phyloP scores from a whole-genome alignment of 1,140 invertebrate species.

The Meloidogyne exigua region DNA sequence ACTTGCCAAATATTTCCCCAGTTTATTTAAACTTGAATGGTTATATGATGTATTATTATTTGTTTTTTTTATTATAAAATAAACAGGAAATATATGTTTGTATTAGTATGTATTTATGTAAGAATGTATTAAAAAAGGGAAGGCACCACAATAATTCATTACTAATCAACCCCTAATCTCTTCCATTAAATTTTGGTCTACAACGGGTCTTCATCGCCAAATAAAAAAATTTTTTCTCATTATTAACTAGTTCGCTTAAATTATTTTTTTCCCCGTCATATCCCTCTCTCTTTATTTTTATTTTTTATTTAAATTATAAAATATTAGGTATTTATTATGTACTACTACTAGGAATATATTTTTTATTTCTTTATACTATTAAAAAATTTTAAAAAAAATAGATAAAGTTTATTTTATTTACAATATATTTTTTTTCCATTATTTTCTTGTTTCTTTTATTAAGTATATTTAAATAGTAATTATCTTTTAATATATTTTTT shows the following conservation, averaged over 20 bases:
- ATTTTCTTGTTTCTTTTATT: background rate
- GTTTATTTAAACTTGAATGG: background rate
- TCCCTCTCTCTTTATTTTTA: background rate
- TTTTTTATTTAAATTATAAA: background rate
- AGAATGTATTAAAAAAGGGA: too few relatives aligned
- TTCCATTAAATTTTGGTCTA: background rate
- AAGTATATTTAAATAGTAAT: background rate
- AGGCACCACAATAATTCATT: background rate
- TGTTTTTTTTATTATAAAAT: too few relatives aligned
- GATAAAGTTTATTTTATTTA: too few relatives aligned
- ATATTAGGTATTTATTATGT: too few relatives aligned
- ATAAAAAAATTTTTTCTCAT: background rate
- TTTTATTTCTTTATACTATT: too few relatives aligned
- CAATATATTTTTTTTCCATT: background rate
- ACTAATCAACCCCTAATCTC: background rate
- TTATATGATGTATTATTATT: too few relatives aligned
- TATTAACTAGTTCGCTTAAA: background rate
- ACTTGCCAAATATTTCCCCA: too few relatives aligned
- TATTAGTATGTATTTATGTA: too few relatives aligned
- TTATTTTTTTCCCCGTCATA: background rate
- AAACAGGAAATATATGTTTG: too few relatives aligned
- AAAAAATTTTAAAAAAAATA: too few relatives aligned
- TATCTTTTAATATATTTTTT: background rate
- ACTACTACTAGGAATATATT: too few relatives aligned
- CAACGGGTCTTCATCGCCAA: background rate